phyloP scores from a whole-genome alignment of 2,113 vertebrate genomes.

The Mormyrus lacerda region DNA sequence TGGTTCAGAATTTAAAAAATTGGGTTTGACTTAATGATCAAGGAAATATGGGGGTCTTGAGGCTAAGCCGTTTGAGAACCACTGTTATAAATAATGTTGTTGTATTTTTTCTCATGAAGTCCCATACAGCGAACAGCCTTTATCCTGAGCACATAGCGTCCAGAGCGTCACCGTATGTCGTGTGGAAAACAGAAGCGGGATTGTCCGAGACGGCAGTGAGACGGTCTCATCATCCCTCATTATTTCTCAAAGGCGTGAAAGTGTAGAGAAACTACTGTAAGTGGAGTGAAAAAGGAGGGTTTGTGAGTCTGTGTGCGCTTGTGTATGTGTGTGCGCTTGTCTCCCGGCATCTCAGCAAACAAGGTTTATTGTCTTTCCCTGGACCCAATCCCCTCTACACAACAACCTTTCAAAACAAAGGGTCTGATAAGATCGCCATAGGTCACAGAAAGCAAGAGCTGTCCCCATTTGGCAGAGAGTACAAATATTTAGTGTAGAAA shows the following conservation, averaged over 20 bases:
- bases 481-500: not conserved
- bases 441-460: slow-evolving; percentile 30
- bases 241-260: not conserved
- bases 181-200: not conserved
- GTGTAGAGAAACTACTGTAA: not conserved
- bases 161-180: not conserved
- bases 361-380: slow-evolving; percentile 37
- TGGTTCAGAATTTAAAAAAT: not conserved
- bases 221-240: not conserved
- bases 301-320: slow-evolving; percentile 22
- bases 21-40: not conserved
- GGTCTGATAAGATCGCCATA: slow-evolving; percentile 25
- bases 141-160: not conserved
- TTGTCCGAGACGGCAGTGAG: not conserved
- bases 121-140: not conserved
- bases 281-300: slow-evolving; percentile 4
- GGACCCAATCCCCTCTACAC: not conserved
- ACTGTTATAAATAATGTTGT: not conserved
- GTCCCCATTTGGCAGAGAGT: not conserved
- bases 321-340: slow-evolving; percentile 9
- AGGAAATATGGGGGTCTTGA: not conserved
- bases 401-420: slow-evolving; percentile 18
- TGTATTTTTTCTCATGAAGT: not conserved
- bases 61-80: not conserved
- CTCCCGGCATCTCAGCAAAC: not conserved